A percentile compares a stretch with the other conserved stretches of the same genome.
Evolutionary conservation across 2,888 invertebrate species (phyloP).

Genomic region (Lydus trimaculatus): DNA sequence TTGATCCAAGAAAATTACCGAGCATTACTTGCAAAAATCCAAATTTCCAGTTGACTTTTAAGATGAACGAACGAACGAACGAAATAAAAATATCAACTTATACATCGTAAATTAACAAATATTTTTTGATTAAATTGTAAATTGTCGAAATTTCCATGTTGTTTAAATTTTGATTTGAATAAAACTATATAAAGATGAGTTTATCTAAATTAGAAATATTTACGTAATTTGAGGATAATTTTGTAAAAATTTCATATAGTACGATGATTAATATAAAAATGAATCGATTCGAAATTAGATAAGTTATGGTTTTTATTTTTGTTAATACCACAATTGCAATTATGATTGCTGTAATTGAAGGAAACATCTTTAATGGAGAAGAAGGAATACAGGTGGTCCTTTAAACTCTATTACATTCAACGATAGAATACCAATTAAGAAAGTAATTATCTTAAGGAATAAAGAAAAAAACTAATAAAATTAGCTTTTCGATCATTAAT

Average conservation of each 20-base stretch:
- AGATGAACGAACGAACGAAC: neutral
- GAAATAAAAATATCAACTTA: neutral
- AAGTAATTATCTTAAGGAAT: neutral
- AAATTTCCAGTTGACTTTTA: constrained; percentile 4
- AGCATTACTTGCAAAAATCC: constrained; percentile 4
- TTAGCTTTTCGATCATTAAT: neutral
- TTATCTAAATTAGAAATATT: too few species aligned
- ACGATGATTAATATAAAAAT: neutral
- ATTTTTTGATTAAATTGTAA: neutral
- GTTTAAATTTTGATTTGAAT: too few species aligned
- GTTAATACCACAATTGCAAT: neutral
- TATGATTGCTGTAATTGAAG: neutral
- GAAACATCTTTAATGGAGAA: neutral
- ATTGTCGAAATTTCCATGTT: too few species aligned
- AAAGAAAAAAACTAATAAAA: neutral
- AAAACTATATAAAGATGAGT: neutral
- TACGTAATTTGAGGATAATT: neutral
- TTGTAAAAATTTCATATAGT: neutral
- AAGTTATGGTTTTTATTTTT: too few species aligned
- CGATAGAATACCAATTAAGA: neutral
- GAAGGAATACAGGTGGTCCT: neutral
- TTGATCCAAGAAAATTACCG: constrained; percentile 3
- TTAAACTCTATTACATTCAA: neutral
- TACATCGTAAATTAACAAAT: neutral
- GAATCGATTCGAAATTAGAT: too few species aligned